Conservation (phyloP, 2,113 vertebrate genomes). For the Eolophus roseicapilla region DNA sequence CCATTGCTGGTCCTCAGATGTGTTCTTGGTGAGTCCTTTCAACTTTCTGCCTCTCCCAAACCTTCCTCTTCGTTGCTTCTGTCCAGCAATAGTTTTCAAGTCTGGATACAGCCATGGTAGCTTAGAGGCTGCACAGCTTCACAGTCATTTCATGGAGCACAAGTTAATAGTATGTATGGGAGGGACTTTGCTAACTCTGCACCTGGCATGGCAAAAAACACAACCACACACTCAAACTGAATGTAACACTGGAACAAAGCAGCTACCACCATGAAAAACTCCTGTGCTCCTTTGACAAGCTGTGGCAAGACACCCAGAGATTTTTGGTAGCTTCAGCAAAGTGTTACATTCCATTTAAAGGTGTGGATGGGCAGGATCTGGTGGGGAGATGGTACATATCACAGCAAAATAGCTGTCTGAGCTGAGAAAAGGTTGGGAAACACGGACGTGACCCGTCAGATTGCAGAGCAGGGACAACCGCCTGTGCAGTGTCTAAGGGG, state of each 20-base stretch:
- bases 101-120: background rate
- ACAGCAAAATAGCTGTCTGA: background rate
- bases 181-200: background rate
- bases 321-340: background rate
- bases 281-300: background rate
- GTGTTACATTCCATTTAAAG: slow-evolving; percentile 19
- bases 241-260: background rate
- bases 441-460: background rate
- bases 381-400: background rate
- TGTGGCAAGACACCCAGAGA: background rate
- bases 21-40: background rate
- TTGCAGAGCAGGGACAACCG: background rate
- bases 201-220: background rate
- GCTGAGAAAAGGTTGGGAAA: background rate
- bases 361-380: slow-evolving; percentile 7
- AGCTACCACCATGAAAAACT: background rate
- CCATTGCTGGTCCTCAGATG: background rate
- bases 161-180: background rate
- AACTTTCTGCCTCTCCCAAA: background rate
- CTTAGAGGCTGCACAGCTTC: background rate
- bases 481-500: background rate
- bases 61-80: background rate
- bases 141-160: background rate
- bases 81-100: background rate
- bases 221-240: background rate